A percentile compares a stretch with the other conserved stretches of the same genome.
These are phyloP conservation scores for Halocynthia roretzi DNA, from an alignment of 23 tunicate genomes.

Conservation along the genomic window DNA sequence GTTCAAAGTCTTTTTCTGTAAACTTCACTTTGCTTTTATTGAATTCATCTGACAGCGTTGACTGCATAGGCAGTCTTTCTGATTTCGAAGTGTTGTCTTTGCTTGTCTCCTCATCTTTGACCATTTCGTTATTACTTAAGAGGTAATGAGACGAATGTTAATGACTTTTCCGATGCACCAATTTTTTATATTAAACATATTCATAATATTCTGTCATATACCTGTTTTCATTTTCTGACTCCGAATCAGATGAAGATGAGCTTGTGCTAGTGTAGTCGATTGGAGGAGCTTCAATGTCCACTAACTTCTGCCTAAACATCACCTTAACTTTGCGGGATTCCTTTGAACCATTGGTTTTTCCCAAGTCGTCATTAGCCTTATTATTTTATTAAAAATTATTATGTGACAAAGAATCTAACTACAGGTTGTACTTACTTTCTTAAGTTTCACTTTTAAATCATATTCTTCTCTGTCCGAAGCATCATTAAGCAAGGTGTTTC, in stretches of 20 bases:
- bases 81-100: no score
- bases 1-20: no score
- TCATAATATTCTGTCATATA: background rate
- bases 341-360: constrained; percentile 10
- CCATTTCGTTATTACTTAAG: no score
- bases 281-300: constrained; percentile 90
- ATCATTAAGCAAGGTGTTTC: constrained; percentile 50
- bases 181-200: no score
- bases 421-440: constrained; percentile 14
- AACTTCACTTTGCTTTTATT: no score
- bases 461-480: constrained; percentile 54
- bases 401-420: background rate
- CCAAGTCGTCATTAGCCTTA: constrained; percentile 52
- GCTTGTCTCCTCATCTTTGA: no score
- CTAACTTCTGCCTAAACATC: constrained; percentile 53
- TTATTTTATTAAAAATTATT: no score
- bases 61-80: no score
- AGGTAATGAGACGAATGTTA: no score
- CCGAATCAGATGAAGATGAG: constrained; percentile 29
- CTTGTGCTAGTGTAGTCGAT: constrained; percentile 41
- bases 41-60: no score
- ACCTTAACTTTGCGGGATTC: constrained; percentile 50
- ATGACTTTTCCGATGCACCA: background rate
- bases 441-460: constrained; percentile 34
- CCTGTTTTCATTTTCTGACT: constrained; percentile 43